phyloP scores from a whole-genome alignment of 2,113 vertebrate genomes.

The Andinoacara biseriatus region DNA sequence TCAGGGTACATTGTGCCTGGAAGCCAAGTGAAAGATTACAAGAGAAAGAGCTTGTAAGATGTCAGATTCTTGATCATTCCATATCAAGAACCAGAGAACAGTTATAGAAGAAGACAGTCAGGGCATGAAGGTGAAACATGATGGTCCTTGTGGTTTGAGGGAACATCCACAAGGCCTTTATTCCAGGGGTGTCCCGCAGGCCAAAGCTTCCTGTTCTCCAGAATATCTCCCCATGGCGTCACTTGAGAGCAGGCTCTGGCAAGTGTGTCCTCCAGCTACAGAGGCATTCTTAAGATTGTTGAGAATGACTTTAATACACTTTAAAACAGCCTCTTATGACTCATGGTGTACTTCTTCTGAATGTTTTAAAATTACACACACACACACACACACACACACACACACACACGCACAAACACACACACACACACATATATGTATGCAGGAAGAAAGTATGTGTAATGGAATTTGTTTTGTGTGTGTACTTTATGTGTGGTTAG shows the following conservation, averaged over 20 bases:
- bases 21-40: constrained; percentile 19
- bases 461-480: not conserved
- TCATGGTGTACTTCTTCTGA: not conserved
- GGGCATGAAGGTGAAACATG: constrained; percentile 10
- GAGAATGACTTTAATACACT: not conserved
- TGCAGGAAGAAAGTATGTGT: not conserved
- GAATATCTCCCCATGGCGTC: constrained; percentile 22
- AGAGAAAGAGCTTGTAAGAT: not conserved
- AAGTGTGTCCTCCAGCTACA: constrained; percentile 45
- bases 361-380: not conserved
- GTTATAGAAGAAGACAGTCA: not conserved
- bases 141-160: constrained; percentile 5
- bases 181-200: constrained; percentile 35
- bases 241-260: not conserved
- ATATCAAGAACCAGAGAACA: not conserved
- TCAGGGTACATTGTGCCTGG: not conserved
- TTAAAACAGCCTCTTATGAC: not conserved
- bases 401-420: not conserved
- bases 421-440: too few relatives aligned
- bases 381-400: not conserved
- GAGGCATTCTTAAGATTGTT: constrained; percentile 43
- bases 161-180: constrained; percentile 34
- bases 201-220: constrained; percentile 19
- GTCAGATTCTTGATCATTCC: constrained; percentile 25
- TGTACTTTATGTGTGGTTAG: constrained; percentile 46